These are phyloP conservation scores for Hirundichthys speculiger DNA, from an alignment of 2,113 vertebrate species.

Conservation along the genomic window DNA sequence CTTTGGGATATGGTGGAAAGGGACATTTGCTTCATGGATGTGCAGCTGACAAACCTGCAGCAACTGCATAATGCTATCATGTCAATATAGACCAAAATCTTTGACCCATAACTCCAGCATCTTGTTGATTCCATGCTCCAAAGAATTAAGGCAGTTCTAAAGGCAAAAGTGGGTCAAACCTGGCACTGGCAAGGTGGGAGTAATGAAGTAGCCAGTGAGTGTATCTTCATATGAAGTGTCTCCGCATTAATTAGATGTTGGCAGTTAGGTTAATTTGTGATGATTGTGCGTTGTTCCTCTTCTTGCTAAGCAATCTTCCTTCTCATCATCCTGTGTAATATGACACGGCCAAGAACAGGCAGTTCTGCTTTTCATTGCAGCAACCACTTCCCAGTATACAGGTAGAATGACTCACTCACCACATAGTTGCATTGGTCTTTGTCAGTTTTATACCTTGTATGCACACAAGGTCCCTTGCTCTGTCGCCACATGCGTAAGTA, in stretches of 20 bases:
- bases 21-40: too few species aligned
- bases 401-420: constrained; percentile 54
- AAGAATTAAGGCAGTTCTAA: too few species aligned
- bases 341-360: constrained; percentile 36
- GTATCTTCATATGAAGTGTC: not conserved
- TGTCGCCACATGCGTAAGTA: constrained; percentile 19
- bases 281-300: constrained; percentile 15
- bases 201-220: too few species aligned
- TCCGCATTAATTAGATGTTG: not conserved
- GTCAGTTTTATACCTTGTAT: constrained; percentile 26
- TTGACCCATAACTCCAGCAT: too few species aligned
- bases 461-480: constrained; percentile 3
- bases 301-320: constrained; percentile 8
- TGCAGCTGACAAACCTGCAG: too few species aligned
- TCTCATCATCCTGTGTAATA: constrained; percentile 31
- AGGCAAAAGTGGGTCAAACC: too few species aligned
- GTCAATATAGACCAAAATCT: too few species aligned
- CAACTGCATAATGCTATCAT: too few species aligned
- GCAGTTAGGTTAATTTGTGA: not conserved
- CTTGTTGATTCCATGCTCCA: too few species aligned
- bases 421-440: constrained; percentile 18
- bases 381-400: constrained; percentile 15
- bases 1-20: too few species aligned
- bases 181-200: too few species aligned
- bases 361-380: constrained; percentile 57